A percentile compares a stretch with the other conserved stretches of the same genome.
Conservation (phyloP, 2,113 vertebrate genomes). For the Pluvianellus socialis region DNA sequence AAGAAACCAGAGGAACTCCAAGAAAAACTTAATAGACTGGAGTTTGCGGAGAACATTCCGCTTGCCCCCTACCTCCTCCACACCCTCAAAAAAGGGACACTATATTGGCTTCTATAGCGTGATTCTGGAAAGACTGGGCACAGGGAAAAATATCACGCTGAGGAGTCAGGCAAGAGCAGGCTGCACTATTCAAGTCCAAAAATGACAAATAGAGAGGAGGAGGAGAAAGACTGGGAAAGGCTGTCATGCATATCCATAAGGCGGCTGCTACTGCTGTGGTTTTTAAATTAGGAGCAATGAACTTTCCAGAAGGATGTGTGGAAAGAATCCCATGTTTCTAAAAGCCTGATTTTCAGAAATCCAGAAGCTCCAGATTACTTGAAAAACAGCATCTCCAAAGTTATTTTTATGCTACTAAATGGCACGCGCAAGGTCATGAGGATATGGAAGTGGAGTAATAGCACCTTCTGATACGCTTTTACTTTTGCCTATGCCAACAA, state of each 20-base stretch:
- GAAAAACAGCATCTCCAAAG: not conserved
- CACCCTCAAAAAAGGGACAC: not conserved
- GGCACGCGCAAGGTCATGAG: not conserved
- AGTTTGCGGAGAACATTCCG: not conserved
- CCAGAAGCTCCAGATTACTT: not conserved
- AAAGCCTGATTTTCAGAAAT: conserved; percentile 30
- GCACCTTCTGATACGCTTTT: not conserved
- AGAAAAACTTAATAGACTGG: not conserved
- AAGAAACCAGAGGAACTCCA: not conserved
- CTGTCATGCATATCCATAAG: not conserved
- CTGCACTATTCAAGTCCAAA: conserved; percentile 2
- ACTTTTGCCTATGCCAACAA: not conserved
- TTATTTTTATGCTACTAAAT: not conserved
- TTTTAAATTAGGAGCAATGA: conserved; percentile 37
- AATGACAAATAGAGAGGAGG: not conserved
- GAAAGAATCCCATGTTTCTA: not conserved
- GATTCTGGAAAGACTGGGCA: not conserved
- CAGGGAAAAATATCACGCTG: not conserved
- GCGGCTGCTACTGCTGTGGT: not conserved
- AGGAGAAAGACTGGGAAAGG: not conserved
- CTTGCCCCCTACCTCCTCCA: not conserved
- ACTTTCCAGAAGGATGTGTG: conserved; percentile 27
- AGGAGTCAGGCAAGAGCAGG: not conserved
- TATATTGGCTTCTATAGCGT: not conserved
- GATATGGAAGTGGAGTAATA: not conserved